A percentile compares a stretch with the other conserved stretches of the same genome.
These are phyloP conservation scores for Tethea ocularis DNA, from an alignment of 2,888 invertebrate genomes.

Conservation along the genomic window DNA sequence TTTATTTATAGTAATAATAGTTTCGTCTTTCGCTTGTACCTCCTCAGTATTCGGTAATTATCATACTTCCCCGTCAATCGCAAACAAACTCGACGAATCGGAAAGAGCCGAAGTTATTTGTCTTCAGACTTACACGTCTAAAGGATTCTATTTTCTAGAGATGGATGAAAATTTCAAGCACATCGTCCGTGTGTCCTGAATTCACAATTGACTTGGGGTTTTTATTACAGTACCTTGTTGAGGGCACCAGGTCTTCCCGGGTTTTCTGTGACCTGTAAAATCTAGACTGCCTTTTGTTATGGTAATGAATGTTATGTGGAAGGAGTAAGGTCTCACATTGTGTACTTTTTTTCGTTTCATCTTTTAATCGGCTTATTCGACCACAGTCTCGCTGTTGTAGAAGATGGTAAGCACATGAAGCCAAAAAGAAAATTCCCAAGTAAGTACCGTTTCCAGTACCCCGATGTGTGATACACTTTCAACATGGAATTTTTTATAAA, in stretches of 20 bases:
- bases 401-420: no score
- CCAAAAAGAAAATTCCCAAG: no score
- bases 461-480: no score
- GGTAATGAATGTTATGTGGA: conserved; percentile 1
- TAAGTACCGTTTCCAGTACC: no score
- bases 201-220: conserved; percentile 48
- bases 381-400: no score
- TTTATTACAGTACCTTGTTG: conserved; percentile 46
- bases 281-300: conserved; percentile 16
- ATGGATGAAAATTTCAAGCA: conserved; percentile 63
- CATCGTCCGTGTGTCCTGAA: conserved; percentile 51
- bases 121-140: conserved; percentile 31
- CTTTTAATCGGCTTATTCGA: no score
- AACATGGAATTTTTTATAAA: no score
- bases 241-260: conserved; percentile 22
- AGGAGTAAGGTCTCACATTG: background rate
- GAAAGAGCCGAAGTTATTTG: conserved; percentile 34
- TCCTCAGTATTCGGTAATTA: background rate
- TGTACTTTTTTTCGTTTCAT: background rate
- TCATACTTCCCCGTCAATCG: conserved; percentile 8
- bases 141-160: conserved; percentile 60
- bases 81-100: background rate
- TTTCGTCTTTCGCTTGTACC: background rate
- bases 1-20: background rate
- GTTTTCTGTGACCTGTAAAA: conserved; percentile 22